These are phyloP conservation scores for Hirudo medicinalis DNA, from an alignment of 1,140 invertebrate genomes.

Conservation along the genomic window DNA sequence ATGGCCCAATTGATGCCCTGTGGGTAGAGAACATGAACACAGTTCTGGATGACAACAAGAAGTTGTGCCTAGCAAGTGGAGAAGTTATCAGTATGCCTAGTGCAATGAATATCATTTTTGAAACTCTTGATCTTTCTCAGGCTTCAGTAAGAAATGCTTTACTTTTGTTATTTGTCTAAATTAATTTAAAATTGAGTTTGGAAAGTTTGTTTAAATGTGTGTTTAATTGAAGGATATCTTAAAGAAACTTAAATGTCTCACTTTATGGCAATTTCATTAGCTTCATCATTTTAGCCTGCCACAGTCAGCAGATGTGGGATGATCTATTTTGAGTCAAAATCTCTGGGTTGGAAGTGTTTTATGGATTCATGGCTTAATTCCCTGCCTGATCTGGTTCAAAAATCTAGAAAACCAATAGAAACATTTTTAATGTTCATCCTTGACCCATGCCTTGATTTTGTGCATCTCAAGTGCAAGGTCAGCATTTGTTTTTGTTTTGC, in stretches of 20 bases:
- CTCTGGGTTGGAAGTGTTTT: conserved; percentile 39
- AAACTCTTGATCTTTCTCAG: conserved; percentile 47
- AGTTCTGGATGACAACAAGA: conserved; percentile 43
- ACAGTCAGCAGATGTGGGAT: conserved; percentile 43
- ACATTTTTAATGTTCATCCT: conserved; percentile 42
- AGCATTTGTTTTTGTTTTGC: not conserved
- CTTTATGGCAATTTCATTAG: not conserved
- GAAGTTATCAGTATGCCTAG: conserved; percentile 43
- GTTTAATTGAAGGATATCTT: too few species aligned
- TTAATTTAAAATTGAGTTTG: not conserved
- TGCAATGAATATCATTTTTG: conserved; percentile 42
- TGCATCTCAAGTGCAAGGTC: conserved; percentile 48
- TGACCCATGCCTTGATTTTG: conserved; percentile 35
- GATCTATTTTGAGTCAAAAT: conserved; percentile 41
- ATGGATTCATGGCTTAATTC: conserved; percentile 36
- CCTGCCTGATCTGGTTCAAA: not conserved
- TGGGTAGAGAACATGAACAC: conserved; percentile 46
- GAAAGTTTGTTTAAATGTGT: too few species aligned
- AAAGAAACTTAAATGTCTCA: not conserved
- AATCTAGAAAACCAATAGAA: conserved; percentile 28
- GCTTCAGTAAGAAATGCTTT: conserved; percentile 34
- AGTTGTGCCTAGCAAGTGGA: conserved; percentile 42
- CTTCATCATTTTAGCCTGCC: conserved; percentile 32
- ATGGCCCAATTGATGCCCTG: conserved; percentile 42
- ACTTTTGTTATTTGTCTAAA: not conserved